Percentiles rank a stretch among this genome's conserved stretches.
phyloP scores from a whole-genome alignment of 2,888 invertebrate genomes.

The Pinctada fucata region DNA sequence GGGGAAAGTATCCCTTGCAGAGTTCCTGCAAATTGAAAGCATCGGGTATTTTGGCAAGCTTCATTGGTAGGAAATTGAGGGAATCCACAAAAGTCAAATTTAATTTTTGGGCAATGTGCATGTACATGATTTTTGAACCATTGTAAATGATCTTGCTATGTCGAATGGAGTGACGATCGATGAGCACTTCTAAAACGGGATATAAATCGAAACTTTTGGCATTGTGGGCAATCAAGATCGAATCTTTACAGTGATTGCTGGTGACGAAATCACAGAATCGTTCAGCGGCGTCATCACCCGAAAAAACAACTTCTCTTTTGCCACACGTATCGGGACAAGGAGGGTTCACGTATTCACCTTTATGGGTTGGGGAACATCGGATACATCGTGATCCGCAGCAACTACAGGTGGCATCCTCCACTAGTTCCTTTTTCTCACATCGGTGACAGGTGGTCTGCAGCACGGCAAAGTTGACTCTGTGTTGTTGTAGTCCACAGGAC shows the following conservation, averaged over 20 bases:
- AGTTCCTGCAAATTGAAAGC: conserved; percentile 24
- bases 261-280: conserved; percentile 43
- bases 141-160: conserved; percentile 39
- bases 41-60: conserved; percentile 24
- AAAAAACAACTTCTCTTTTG: conserved; percentile 39
- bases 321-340: conserved; percentile 40
- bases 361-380: conserved; percentile 12
- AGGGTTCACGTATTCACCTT: conserved; percentile 7
- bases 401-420: conserved; percentile 5
- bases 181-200: conserved; percentile 42
- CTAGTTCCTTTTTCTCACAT: conserved; percentile 22
- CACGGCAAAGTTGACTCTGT: conserved; percentile 27
- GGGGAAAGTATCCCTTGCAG: conserved; percentile 36
- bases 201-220: conserved; percentile 45
- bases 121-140: conserved; percentile 43
- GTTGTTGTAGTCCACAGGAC: conserved; percentile 17
- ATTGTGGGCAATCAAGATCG: conserved; percentile 41
- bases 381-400: conserved; percentile 22
- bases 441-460: conserved; percentile 21
- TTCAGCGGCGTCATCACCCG: conserved; percentile 35
- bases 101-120: conserved; percentile 21
- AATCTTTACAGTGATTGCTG: conserved; percentile 33
- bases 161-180: conserved; percentile 36
- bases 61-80: conserved; percentile 33
- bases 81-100: conserved; percentile 32